Evolutionary conservation across 2,888 invertebrate genomes (phyloP), one percentile per base, ranked within the genome.

Genomic region (Abrostola tripartita): DNA sequence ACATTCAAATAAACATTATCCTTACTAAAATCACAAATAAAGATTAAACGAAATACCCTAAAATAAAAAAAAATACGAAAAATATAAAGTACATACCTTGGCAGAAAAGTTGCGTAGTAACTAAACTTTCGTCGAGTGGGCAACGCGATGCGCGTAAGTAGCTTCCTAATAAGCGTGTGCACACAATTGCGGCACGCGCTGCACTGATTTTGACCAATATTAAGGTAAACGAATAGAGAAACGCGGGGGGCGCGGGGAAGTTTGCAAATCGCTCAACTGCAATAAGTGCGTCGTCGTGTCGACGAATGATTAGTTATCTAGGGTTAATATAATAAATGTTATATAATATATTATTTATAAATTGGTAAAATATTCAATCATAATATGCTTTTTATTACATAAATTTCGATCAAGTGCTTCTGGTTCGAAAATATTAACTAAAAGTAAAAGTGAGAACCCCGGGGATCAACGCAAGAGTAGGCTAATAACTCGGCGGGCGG

Each of bases 251-350:
- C 49, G 49, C 49, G 49, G 49, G 49, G 24, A 49, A 49, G 49
- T 49, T 49, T 49, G 49, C 49, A 49, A 49, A 12, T 14, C 14
- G 24, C 49, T 14, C 49, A 49, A 24, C 24, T 35, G 49, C 12
- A 49, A 14, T 49, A 24, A 49, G 49, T 49, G 49, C 49, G 49
- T 49, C 49, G 24, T 49, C 24, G 49, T 6, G 24, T 49, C 24
- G 49, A 49, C 49, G 49, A 49, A 49, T 49, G 49, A 49, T 49
- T 49, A 49, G 24, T 24, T 49, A 49, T 49, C 49, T 49, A 49
- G n/a, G n/a, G n/a, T n/a, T n/a, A n/a, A n/a, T n/a, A n/a, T n/a
- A n/a, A n/a, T n/a, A n/a, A n/a, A n/a, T n/a, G n/a, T n/a, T n/a
- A n/a, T n/a, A n/a, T n/a, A n/a, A n/a, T n/a, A n/a, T n/a, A n/a